Conservation (phyloP, 1,140 invertebrate species). For the Megalonaias nervosa region DNA sequence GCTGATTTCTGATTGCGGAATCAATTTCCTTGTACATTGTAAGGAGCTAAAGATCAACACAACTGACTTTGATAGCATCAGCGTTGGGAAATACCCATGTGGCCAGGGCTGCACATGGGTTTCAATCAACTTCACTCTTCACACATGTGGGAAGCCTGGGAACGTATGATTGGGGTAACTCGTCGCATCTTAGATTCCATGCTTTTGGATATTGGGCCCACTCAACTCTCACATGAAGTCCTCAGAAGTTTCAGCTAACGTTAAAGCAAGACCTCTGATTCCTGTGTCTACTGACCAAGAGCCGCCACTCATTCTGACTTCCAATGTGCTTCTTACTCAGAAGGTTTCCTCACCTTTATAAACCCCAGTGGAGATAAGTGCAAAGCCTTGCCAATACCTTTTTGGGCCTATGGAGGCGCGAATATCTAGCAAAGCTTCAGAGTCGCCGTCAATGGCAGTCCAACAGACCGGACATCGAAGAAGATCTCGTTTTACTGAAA, state of each 20-base stretch:
- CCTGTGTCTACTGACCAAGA: slow-evolving; percentile 12
- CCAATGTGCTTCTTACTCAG: slow-evolving; percentile 11
- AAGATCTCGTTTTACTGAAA: slow-evolving; percentile 21
- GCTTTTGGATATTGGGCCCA: not conserved
- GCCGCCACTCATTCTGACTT: slow-evolving; percentile 5
- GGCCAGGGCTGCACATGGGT: not conserved
- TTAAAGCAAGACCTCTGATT: slow-evolving; percentile 14
- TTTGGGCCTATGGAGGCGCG: slow-evolving; percentile 30
- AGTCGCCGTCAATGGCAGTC: slow-evolving; percentile 7
- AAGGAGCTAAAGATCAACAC: not conserved
- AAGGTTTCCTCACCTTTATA: slow-evolving; percentile 12
- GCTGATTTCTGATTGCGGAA: not conserved
- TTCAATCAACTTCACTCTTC: slow-evolving; percentile 22
- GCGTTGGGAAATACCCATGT: not conserved
- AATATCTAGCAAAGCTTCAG: slow-evolving; percentile 28
- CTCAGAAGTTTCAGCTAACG: slow-evolving; percentile 9
- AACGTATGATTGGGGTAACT: slow-evolving; percentile 7
- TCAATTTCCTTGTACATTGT: slow-evolving; percentile 6
- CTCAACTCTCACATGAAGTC: slow-evolving; percentile 2
- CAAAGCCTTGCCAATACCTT: slow-evolving; percentile 26
- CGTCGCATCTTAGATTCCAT: slow-evolving; percentile 11
- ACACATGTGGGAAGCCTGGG: slow-evolving; percentile 10
- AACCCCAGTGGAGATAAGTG: slow-evolving; percentile 20
- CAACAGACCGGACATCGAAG: slow-evolving; percentile 1
- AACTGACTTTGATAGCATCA: not conserved